These are phyloP conservation scores for Andrena flavipes DNA, from an alignment of 2,888 invertebrate species.

Conservation along the genomic window DNA sequence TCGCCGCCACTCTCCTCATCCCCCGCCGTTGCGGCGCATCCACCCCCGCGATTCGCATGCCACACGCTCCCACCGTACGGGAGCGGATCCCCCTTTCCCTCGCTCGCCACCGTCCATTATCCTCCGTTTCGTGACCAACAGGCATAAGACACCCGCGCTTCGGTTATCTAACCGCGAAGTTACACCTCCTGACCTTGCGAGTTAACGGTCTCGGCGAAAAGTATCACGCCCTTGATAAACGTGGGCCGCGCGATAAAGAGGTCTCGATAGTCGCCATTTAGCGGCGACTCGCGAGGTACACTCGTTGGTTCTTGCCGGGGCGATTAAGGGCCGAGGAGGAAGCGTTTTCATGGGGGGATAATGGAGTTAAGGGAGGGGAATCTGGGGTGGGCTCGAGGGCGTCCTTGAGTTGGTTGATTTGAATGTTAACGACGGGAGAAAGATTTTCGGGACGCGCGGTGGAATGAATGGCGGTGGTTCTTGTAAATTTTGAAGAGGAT, in stretches of 20 bases:
- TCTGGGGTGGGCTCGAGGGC: too few species aligned
- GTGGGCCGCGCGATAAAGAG: conserved; percentile 42
- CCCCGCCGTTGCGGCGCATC: conserved; percentile 9
- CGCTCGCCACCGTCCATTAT: conserved; percentile 31
- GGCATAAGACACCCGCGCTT: conserved; percentile 50
- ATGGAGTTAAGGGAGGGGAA: conserved; percentile 4
- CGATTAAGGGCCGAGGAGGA: conserved; percentile 41
- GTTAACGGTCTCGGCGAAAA: conserved; percentile 58
- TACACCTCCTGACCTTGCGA: conserved; percentile 57
- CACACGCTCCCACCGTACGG: not conserved
- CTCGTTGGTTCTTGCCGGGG: not conserved
- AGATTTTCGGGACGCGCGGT: too few species aligned
- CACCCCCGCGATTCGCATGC: conserved; percentile 15
- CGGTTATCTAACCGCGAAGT: conserved; percentile 48
- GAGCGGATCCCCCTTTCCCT: not conserved
- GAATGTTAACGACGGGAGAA: too few species aligned
- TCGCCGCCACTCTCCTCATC: conserved; percentile 21
- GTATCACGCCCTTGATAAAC: conserved; percentile 53
- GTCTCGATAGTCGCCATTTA: conserved; percentile 29
- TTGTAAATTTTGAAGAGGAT: too few species aligned
- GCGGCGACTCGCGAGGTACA: conserved; percentile 6
- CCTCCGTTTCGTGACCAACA: conserved; percentile 62
- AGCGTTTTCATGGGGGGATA: conserved; percentile 28
- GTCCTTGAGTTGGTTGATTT: too few species aligned
- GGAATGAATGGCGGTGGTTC: too few species aligned